Conservation (phyloP, 2,113 vertebrate genomes). For the Mobula hypostoma region DNA sequence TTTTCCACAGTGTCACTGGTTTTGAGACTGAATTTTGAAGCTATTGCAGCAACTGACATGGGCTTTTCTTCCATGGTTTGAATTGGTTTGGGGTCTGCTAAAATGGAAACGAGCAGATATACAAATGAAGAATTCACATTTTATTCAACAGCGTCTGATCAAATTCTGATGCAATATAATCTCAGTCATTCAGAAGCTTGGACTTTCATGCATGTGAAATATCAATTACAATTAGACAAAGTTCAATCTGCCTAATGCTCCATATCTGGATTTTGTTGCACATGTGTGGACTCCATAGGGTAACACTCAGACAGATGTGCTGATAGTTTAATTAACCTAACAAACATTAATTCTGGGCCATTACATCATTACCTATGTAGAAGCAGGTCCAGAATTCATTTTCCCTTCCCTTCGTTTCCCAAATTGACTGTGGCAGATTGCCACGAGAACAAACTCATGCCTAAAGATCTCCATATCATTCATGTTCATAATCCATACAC, state of each 20-base stretch:
- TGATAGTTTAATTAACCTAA: no score
- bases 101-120: not conserved
- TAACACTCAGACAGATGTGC: no score
- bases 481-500: no score
- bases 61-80: constrained; percentile 33
- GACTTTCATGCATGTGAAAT: not conserved
- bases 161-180: not conserved
- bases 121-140: not conserved
- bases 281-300: no score
- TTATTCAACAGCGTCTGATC: not conserved
- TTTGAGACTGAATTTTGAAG: not conserved
- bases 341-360: no score
- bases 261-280: no score
- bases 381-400: no score
- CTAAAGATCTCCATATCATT: no score
- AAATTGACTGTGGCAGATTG: no score
- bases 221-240: not conserved
- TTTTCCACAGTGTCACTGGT: constrained; percentile 3
- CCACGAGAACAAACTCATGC: no score
- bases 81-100: not conserved
- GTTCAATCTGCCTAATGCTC: not conserved
- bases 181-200: not conserved
- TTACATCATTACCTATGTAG: no score
- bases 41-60: constrained; percentile 27
- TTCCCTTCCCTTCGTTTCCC: no score